Conservation (phyloP, 2,113 vertebrate genomes). For the Odobenus rosmarus region DNA sequence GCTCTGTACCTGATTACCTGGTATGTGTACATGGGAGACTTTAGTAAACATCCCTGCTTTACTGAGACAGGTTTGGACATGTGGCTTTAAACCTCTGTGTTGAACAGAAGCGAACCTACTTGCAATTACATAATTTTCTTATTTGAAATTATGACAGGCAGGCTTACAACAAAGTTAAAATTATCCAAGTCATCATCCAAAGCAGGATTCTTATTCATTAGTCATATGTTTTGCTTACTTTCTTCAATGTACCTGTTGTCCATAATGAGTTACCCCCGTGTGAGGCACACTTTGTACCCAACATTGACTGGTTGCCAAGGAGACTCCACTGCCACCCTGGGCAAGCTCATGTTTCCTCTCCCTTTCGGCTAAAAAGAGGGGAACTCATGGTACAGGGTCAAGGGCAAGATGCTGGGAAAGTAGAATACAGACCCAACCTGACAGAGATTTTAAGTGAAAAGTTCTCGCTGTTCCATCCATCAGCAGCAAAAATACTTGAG, state of each 20-base stretch:
- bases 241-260: neutral
- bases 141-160: conserved; percentile 56
- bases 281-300: neutral
- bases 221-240: neutral
- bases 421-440: neutral
- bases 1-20: neutral
- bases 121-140: conserved; percentile 27
- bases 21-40: neutral
- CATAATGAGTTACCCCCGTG: neutral
- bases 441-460: neutral
- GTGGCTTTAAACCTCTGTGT: conserved; percentile 20
- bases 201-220: conserved; percentile 25
- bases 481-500: conserved; percentile 32
- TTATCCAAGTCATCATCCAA: conserved; percentile 41
- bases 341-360: neutral
- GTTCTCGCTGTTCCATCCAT: neutral
- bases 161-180: conserved; percentile 44
- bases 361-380: neutral
- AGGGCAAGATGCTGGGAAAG: neutral
- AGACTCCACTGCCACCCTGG: neutral
- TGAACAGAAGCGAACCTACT: neutral
- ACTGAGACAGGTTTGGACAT: neutral
- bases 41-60: neutral
- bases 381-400: neutral
- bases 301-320: neutral